A percentile compares a stretch with the other conserved stretches of the same genome.
Evolutionary conservation across 2,113 vertebrate genomes (phyloP).

Genomic region (Bos javanicus): DNA sequence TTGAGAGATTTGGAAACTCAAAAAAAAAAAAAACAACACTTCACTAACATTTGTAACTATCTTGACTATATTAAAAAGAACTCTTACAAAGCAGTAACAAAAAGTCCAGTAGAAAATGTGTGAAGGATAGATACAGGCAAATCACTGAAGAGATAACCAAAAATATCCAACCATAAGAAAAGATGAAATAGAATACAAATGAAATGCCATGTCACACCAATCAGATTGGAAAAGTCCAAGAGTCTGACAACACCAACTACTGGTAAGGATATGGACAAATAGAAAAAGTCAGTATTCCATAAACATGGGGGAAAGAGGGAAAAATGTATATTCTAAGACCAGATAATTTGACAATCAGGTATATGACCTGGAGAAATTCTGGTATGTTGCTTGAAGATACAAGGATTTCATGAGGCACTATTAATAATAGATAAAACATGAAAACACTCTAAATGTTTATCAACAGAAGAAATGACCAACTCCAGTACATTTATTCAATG

Average conservation of each 20-base stretch:
- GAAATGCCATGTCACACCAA: conserved; percentile 1
- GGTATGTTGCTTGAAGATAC: neutral
- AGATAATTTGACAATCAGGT: neutral
- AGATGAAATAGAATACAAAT: conserved; percentile 19
- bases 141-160: neutral
- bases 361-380: conserved; percentile 7
- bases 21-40: neutral
- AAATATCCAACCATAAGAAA: neutral
- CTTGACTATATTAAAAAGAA: neutral
- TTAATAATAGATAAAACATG: neutral
- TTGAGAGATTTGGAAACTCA: neutral
- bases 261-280: neutral
- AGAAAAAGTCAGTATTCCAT: conserved; percentile 10
- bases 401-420: neutral
- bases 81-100: neutral
- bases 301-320: neutral
- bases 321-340: neutral
- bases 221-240: neutral
- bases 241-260: conserved; percentile 23
- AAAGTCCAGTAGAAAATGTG: neutral
- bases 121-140: neutral
- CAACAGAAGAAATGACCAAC: neutral
- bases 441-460: neutral
- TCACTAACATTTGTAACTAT: conserved; percentile 17
- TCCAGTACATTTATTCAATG: neutral